phyloP scores from a whole-genome alignment of 2,797 vertebrate species.

The Ceyx erithaca region DNA sequence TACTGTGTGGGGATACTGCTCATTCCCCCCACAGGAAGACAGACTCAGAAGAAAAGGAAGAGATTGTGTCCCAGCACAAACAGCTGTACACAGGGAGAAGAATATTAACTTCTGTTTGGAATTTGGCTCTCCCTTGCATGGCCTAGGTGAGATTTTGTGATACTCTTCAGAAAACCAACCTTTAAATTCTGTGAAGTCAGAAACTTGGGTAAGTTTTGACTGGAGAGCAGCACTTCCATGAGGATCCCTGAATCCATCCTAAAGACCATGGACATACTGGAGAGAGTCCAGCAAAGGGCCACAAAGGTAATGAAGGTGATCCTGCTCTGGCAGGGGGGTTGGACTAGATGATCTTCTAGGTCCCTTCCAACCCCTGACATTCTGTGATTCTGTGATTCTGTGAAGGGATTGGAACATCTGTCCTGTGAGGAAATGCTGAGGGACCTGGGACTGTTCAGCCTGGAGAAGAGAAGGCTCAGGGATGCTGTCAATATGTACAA shows the following conservation, averaged over 20 bases:
- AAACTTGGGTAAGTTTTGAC: neutral
- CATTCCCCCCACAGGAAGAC: neutral
- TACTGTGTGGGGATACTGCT: neutral
- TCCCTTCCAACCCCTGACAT: too few relatives aligned
- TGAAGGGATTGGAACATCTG: neutral
- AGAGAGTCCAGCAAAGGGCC: neutral
- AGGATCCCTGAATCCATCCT: neutral
- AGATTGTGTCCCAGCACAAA: neutral
- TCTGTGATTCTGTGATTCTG: too few relatives aligned
- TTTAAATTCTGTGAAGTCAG: neutral
- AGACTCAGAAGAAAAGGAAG: rapidly evolving
- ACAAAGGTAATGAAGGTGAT: neutral
- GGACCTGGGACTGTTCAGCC: neutral
- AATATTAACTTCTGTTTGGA: neutral
- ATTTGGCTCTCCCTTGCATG: neutral
- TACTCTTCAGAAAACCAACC: neutral
- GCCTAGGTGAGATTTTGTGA: neutral
- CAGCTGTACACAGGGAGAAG: neutral
- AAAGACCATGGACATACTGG: neutral
- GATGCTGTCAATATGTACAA: neutral
- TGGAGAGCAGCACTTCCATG: neutral
- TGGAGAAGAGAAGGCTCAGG: neutral
- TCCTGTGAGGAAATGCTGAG: neutral
- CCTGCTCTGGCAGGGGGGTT: too few relatives aligned
- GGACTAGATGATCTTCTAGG: too few relatives aligned